Conservation (phyloP, 2,797 vertebrate genomes). For the Salmo trutta region DNA sequence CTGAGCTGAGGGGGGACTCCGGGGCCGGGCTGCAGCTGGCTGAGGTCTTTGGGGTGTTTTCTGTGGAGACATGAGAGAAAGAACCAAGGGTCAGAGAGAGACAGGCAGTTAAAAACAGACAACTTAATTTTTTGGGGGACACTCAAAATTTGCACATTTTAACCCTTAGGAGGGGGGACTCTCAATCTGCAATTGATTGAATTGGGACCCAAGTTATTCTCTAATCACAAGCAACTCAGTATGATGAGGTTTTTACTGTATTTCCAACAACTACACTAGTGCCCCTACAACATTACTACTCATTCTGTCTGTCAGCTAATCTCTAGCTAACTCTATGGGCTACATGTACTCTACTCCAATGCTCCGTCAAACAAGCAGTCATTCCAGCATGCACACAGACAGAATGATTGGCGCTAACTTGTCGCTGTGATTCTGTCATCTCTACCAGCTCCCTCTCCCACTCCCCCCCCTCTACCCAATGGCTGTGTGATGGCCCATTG, state of each 20-base stretch:
- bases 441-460: background rate
- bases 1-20: constrained; percentile 84
- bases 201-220: background rate
- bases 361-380: background rate
- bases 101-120: background rate
- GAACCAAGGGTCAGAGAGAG: background rate
- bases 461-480: background rate
- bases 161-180: too few species aligned
- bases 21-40: constrained; percentile 88
- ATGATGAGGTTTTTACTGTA: too few species aligned
- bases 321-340: too few species aligned
- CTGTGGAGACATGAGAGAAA: constrained; percentile 53
- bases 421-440: constrained; percentile 11
- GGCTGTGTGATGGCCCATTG: constrained; percentile 6
- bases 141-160: too few species aligned
- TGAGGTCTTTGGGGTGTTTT: constrained; percentile 89
- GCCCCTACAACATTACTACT: too few species aligned
- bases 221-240: background rate
- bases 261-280: too few species aligned
- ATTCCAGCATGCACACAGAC: background rate
- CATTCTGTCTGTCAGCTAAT: too few species aligned
- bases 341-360: too few species aligned
- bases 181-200: background rate
- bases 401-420: background rate
- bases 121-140: too few species aligned